Evolutionary conservation across 2,888 invertebrate species (phyloP), one percentile per base, ranked within the genome.

Genomic region (Physocephala rufipes): DNA sequence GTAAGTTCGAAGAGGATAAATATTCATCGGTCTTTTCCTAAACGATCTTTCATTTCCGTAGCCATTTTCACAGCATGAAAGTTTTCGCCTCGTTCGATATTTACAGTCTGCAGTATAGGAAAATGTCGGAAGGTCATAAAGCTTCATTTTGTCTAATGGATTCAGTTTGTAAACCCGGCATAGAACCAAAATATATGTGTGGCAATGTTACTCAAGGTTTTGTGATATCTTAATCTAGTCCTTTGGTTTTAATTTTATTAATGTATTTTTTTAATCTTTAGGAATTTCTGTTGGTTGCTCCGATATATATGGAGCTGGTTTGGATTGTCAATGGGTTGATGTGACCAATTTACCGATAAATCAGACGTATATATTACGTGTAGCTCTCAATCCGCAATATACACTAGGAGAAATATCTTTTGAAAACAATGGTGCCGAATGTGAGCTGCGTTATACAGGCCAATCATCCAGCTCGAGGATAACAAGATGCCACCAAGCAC

Each of bases 261-360:
- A 30, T 65, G 16, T 61, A n/a, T 4, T 45, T 66, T 12, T 55
- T 68, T 21, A 24, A 15, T 59, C 36, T 49, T 13, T 21, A 77
- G 83, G 83, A 13, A 83, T 83, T 36, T 79, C 79, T 0, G 73
- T 81, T 45, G 83, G 83, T 28, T 83, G 83, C 47, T 67, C 82
- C 15, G 83, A 83, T 72, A 77, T 77, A 9, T 83, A 83, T 67
- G 75, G 76, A 4, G 73, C 79, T 45, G 73, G 76, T 12, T 74
- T 83, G 28, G 83, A 83, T 73, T 83, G 83, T 43, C 83, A 83
- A 71, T 83, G 83, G 83, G 83, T 83, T 45, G 83, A 83, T 77
- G 82, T 83, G 0, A 83, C 83, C 58, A 78, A 76, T 21, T 75
- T 83, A 59, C 81, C 82, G 1, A 19, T 74, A 0, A 81, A 82